Conservation (phyloP, 2,113 vertebrate genomes). For the Numida meleagris region DNA sequence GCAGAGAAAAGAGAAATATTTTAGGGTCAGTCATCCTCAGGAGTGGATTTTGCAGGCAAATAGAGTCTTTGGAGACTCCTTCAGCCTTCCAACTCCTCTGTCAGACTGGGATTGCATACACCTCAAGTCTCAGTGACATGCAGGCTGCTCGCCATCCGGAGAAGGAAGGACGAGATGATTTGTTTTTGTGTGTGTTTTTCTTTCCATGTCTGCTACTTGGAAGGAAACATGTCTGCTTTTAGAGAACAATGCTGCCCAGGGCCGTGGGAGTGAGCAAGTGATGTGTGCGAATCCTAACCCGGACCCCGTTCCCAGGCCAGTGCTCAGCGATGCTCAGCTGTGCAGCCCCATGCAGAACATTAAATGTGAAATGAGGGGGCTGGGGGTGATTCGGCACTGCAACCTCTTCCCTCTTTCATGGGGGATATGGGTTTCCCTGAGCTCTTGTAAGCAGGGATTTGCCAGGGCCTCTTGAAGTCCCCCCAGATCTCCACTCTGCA, state of each 20-base stretch:
- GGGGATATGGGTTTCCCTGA: accelerated
- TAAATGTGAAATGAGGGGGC: neutral
- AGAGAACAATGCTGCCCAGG: slow-evolving; percentile 63
- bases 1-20: neutral
- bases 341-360: neutral
- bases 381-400: neutral
- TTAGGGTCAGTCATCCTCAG: neutral
- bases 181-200: slow-evolving; percentile 66
- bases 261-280: slow-evolving; percentile 57
- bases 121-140: slow-evolving; percentile 31
- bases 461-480: accelerated
- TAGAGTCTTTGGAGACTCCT: neutral
- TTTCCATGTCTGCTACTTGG: slow-evolving; percentile 69
- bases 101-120: slow-evolving; percentile 15
- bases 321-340: neutral
- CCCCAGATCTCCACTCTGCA: neutral
- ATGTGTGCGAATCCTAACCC: slow-evolving; percentile 33
- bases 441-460: neutral
- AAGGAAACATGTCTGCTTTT: slow-evolving; percentile 68
- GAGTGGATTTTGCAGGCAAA: neutral
- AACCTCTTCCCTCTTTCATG: neutral
- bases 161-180: slow-evolving; percentile 65
- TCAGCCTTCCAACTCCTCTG: neutral
- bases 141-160: slow-evolving; percentile 23
- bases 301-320: slow-evolving; percentile 1